Base-by-base conservation (phyloP, 2,888 invertebrate genomes). In the Mythimna pallens region DNA sequence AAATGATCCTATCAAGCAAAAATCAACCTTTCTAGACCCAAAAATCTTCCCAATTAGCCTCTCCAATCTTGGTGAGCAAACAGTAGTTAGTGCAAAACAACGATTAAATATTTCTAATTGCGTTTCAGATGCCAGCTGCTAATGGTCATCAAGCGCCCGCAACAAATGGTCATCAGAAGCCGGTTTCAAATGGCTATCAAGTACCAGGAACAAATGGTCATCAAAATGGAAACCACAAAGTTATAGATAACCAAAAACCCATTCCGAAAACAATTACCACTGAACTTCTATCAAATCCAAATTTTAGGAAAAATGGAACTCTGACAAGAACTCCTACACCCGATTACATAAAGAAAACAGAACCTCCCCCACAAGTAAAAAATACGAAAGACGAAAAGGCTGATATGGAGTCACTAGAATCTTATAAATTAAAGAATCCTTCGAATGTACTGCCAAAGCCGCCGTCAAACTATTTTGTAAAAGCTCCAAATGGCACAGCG, bases 381-480 rank as follows among this genome's bases (percentile, higher is more conserved):
- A 92, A 86, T 73, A 80, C 88, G 20, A 95, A 93, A 85, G 93
- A 94, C 64, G 97, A 97, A 77, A 96, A 97, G 52, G 98, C 97
- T 17, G 98, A 98, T 92, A 97, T 98, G 96, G 97, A 98, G 88
- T 98, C 98, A 34, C 93, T 98, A 84, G 98, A 98, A 91, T 98
- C 98, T 8, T 98, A 97, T 92, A 97, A 97, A 88, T 91, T 98
- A 83, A 97, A 97, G 82, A 97, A 97, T 89, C 97, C 97, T 36
- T 94, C 96, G 7, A 97, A 96, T 73, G 93, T 96, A 36, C 96
- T 95, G 73, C 97, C 97, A 58, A 97, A 97, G 87, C 98, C 98
- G 12, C 98, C 98, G 22, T 96, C 97, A 40, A 97, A 97, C 66
- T 98, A 98, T 90, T 98, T 98, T 90, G 96, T 97, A 80, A 96